Base-by-base conservation (phyloP, 2,797 vertebrate genomes). In the Acanthopagrus latus region DNA sequence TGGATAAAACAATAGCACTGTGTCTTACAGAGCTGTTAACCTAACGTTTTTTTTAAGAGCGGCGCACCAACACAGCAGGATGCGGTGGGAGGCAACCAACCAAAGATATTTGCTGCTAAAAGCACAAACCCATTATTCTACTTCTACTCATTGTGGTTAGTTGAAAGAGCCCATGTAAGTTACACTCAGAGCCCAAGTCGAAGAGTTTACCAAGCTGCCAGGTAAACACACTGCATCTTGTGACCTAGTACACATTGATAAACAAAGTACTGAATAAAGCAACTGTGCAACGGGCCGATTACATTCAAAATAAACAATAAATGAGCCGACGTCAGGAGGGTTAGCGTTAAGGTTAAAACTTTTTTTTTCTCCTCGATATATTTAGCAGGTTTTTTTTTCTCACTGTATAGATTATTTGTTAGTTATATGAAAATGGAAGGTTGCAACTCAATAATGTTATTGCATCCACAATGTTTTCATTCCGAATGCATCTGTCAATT, bases 11-110 rank as follows among this genome's bases (percentile, higher is more conserved):
- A 81, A 83, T 71, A 10, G 33, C 8, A 18, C 55, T 17, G 41
- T 81, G 72, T 82, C 8, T 80, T 62, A 71, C 50, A 25, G 54
- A 23, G 65, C 5, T 75, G 59, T 83, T 62, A 71, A 71, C 63
- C 41, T 2, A 52, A 57, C 10, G 38, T 33, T 27, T 27, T 21
- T 65, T 76, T 57, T 33, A 54, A 50, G 44, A 72, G 27, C 0
- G 7, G 43, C 29, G 9, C 16, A 69, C 46, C 10, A 52, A 58
- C 12, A 33, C 57, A 66, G 43, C 27, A 71, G 70, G 59, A 67
- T 41, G 64, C 7, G 3, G 64, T 56, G 11, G 23, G 64, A 72
- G 25, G 52, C 66, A 66, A 79, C 16, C 43, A 33, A 43, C 17
- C 33, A 18, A 52, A 80, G 50, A 18, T 16, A 73, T 76, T 59